Evolutionary conservation across 2,888 invertebrate genomes (phyloP).

Genomic region (Nomada goodeniana): DNA sequence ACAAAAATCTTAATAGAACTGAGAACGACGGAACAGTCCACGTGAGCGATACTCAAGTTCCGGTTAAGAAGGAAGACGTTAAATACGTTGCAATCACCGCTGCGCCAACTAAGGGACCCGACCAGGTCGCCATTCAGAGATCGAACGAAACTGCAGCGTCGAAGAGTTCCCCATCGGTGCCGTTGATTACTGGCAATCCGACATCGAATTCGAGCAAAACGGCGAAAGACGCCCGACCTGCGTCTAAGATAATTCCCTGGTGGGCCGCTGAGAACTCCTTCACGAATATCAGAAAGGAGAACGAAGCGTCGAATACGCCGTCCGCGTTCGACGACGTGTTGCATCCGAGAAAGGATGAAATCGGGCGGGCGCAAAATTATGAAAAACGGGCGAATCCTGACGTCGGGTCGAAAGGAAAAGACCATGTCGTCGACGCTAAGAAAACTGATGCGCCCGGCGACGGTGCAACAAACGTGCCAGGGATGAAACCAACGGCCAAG

Average conservation of each 20-base stretch:
- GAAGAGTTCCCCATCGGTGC: background rate
- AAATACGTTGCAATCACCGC: background rate
- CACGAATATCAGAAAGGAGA: slow-evolving; percentile 50
- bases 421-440: no score
- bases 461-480: background rate
- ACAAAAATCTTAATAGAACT: no score
- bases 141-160: background rate
- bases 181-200: background rate
- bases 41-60: background rate
- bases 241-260: slow-evolving; percentile 63
- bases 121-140: background rate
- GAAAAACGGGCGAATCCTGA: background rate
- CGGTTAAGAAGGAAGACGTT: background rate
- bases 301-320: background rate
- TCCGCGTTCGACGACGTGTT: rapidly evolving
- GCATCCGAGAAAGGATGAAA: no score
- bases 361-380: background rate
- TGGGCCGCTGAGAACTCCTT: slow-evolving; percentile 66
- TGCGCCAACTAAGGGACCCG: background rate
- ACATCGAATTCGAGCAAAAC: background rate
- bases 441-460: background rate
- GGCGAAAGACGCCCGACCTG: slow-evolving; percentile 12
- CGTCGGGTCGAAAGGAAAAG: background rate
- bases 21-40: background rate
- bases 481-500: background rate